These are phyloP conservation scores for Macropodus opercularis DNA, from an alignment of 2,797 vertebrate genomes.

Conservation along the genomic window DNA sequence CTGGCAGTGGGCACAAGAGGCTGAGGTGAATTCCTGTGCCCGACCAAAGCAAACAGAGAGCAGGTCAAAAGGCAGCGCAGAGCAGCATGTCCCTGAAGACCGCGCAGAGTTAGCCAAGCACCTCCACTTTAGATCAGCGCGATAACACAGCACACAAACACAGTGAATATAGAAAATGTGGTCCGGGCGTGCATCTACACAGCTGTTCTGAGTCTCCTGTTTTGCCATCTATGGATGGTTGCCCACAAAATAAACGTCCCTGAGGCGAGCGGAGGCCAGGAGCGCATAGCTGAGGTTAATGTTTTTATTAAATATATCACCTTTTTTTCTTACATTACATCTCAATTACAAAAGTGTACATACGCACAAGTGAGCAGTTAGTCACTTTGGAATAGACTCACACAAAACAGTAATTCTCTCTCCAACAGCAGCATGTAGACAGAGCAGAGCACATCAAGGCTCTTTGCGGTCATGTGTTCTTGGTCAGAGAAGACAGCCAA, in stretches of 20 bases:
- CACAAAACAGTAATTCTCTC: constrained; percentile 63
- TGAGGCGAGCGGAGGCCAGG: constrained; percentile 29
- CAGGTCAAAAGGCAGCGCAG: constrained; percentile 78
- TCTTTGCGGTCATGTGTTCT: constrained; percentile 70
- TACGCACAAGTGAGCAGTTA: constrained; percentile 71
- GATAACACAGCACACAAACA: constrained; percentile 73
- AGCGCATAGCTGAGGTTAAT: constrained; percentile 65
- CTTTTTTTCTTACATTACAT: constrained; percentile 74
- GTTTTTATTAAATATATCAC: constrained; percentile 84
- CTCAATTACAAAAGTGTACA: constrained; percentile 80
- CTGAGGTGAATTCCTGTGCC: constrained; percentile 71
- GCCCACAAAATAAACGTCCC: constrained; percentile 11
- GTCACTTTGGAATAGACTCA: constrained; percentile 79
- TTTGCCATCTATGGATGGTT: constrained; percentile 31
- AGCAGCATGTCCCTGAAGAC: constrained; percentile 56
- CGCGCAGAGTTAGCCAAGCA: constrained; percentile 77
- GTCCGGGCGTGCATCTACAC: constrained; percentile 39
- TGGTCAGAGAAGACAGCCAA: constrained; percentile 67
- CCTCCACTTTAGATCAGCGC: constrained; percentile 69
- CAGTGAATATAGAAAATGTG: constrained; percentile 48
- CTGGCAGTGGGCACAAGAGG: constrained; percentile 76
- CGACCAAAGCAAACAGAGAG: constrained; percentile 80
- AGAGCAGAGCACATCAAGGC: constrained; percentile 46
- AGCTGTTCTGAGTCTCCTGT: constrained; percentile 31
- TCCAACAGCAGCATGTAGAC: constrained; percentile 77